Percentiles rank a stretch among this genome's conserved stretches.
phyloP scores from a whole-genome alignment of 1,140 invertebrate genomes.

The Drosophila pruinosa region DNA sequence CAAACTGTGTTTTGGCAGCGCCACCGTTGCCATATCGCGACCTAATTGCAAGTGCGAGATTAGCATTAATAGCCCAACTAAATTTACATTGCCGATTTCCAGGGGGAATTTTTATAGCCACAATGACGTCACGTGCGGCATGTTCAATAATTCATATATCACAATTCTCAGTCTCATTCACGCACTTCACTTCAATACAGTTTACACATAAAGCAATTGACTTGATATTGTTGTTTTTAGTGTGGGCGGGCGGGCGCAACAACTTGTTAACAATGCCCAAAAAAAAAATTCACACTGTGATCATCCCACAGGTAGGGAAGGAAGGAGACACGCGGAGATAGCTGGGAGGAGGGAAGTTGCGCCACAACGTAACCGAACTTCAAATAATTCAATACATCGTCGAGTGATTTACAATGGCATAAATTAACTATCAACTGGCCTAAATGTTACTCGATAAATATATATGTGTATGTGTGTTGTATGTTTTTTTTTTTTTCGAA shows the following conservation, averaged over 20 bases:
- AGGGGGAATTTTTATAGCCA: neutral
- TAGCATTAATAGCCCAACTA: neutral
- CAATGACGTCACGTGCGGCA: conserved; percentile 36
- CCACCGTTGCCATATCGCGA: neutral
- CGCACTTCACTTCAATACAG: neutral
- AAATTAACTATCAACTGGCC: conserved; percentile 23
- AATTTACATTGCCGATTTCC: conserved; percentile 4
- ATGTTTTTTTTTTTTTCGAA: conserved; percentile 16
- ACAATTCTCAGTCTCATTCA: neutral
- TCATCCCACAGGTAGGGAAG: neutral
- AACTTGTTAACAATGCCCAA: conserved; percentile 28
- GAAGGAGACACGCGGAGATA: neutral
- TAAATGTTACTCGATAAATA: no score
- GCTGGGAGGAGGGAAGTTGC: neutral
- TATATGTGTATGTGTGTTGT: no score
- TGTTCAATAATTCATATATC: conserved; percentile 9
- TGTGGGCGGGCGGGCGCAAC: conserved; percentile 26
- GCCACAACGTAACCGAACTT: conserved; percentile 26
- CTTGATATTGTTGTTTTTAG: neutral
- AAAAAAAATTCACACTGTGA: conserved; percentile 10
- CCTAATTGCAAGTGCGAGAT: neutral
- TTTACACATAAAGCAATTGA: conserved; percentile 21
- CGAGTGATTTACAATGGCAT: conserved; percentile 30
- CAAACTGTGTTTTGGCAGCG: neutral
- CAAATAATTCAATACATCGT: conserved; percentile 28